Evolutionary conservation across 2,113 vertebrate genomes (phyloP), one percentile per base, ranked within the genome.

Genomic region (Stercorarius parasiticus): DNA sequence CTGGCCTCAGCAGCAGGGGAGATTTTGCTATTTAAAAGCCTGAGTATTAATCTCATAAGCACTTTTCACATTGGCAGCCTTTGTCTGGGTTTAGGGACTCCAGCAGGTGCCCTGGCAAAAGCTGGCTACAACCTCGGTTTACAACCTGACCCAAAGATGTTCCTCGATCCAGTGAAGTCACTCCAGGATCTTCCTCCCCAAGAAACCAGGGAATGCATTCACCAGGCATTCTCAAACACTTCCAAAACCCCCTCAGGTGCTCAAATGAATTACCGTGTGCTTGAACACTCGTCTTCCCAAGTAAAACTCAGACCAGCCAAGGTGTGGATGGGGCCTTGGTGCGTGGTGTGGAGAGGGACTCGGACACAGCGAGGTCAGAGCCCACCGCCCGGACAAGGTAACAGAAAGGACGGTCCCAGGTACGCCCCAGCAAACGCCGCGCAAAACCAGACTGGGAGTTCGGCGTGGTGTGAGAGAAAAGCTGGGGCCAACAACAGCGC

Each of bases 311-410:
- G 34, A 38, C 2, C 43, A 27, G 66, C 1, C 2, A 15, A 25
- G 50, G 50, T 4, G 17, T 1, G 21, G 79, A 16, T 32, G 38
- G 45, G 70, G 42, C 42, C 30, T 49, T 6, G 2, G 11, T n/a
- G n/a, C n/a, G n/a, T n/a, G 21, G 49, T 0, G 10, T 0, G 13
- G 15, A 9, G 53, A 29, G 56, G 65, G 65, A 32, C 18, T 22
- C 11, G 4, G 7, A 5, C 59, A 3, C 25, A 15, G 56, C 22
- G 5, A 13, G 30, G n/a, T 5, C 36, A 29, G 73, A 19, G 22
- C 22, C 10, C 21, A 1, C 4, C 5, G 7, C 34, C 3, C 10
- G 29, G 34, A 3, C 2, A 10, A 38, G 50, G 9, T 1, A 20
- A 15, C 15, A 16, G 49, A n/a, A 11, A 15, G 62, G 36, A 76